These are phyloP conservation scores for Montipora efflorescens DNA, from an alignment of 64 coral and sea anemone species.

Conservation along the genomic window DNA sequence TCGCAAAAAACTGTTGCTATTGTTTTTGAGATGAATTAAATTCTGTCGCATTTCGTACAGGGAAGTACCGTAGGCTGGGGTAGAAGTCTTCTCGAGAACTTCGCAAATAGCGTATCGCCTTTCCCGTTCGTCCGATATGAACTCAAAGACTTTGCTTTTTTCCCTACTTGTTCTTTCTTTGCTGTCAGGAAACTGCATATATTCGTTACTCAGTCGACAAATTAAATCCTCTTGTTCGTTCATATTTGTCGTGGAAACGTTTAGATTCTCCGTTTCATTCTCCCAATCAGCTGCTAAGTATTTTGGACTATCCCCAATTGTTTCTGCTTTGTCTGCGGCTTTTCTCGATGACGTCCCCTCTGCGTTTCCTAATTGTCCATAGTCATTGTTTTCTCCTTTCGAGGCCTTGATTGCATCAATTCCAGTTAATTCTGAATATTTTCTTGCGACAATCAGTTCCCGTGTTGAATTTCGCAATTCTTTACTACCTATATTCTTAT, in stretches of 20 bases:
- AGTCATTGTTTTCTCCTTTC: background rate
- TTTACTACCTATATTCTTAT: background rate
- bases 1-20: background rate
- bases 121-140: background rate
- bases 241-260: background rate
- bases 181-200: background rate
- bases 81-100: slow-evolving; percentile 10
- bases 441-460: background rate
- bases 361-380: background rate
- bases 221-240: background rate
- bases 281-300: background rate
- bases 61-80: background rate
- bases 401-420: background rate
- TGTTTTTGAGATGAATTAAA: background rate
- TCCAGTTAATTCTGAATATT: background rate
- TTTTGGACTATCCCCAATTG: background rate
- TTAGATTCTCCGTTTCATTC: background rate
- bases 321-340: background rate
- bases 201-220: background rate
- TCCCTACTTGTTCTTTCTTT: background rate
- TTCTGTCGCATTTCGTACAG: slow-evolving; percentile 53
- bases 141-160: background rate
- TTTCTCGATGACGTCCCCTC: background rate
- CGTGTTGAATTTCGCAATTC: background rate
- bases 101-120: slow-evolving; percentile 39